These are phyloP conservation scores for Stichopus horrens DNA, from an alignment of 53 echinoderm and acorn worm species.

Conservation along the genomic window DNA sequence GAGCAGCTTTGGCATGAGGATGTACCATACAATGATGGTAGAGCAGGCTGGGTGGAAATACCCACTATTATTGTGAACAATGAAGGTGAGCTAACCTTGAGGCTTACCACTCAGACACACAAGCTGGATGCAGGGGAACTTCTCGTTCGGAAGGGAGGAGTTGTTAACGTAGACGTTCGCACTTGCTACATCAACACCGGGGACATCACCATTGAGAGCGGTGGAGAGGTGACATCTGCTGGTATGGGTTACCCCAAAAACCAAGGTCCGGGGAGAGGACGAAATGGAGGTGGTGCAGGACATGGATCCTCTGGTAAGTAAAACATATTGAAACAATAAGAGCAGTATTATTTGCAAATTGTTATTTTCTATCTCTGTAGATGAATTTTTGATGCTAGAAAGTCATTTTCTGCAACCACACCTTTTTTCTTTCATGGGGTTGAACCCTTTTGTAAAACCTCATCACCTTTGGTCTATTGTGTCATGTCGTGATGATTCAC, in stretches of 20 bases:
- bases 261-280: constrained; percentile 68
- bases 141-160: constrained; percentile 70
- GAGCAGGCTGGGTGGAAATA: constrained; percentile 53
- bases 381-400: no score
- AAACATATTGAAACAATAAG: no score
- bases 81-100: constrained; percentile 55
- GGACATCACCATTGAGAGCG: constrained; percentile 60
- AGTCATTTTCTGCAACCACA: no score
- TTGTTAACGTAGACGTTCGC: constrained; percentile 54
- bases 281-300: constrained; percentile 62
- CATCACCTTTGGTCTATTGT: no score
- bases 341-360: no score
- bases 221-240: constrained; percentile 58
- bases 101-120: constrained; percentile 51
- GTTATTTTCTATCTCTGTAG: no score
- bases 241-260: constrained; percentile 60
- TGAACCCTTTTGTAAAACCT: no score
- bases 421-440: no score
- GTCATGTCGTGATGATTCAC: no score
- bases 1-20: constrained; percentile 63
- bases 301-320: constrained; percentile 78
- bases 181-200: constrained; percentile 62
- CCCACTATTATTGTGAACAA: constrained; percentile 68
- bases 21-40: constrained; percentile 59
- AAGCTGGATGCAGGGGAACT: constrained; percentile 62